Evolutionary conservation across 2,888 invertebrate species (phyloP).

Genomic region (Linnaemya vulpina): DNA sequence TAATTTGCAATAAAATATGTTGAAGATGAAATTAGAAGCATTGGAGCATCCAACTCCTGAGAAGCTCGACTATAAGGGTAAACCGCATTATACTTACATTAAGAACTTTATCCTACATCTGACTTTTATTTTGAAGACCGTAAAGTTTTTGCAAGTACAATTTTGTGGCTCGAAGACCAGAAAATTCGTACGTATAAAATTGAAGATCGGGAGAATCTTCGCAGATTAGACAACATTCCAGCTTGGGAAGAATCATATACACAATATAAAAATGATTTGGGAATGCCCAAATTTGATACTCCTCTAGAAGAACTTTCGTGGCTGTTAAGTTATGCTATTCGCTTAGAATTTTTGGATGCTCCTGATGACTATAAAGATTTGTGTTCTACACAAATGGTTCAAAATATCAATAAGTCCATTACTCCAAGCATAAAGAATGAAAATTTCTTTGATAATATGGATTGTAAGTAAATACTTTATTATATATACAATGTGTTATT

Average conservation of each 20-base stretch:
- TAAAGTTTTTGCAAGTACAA: conserved; percentile 89
- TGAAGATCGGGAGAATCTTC: conserved; percentile 90
- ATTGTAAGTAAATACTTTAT: conserved; percentile 86
- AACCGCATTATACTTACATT: conserved; percentile 70
- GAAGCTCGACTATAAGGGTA: conserved; percentile 89
- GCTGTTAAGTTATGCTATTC: conserved; percentile 92
- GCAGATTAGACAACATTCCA: conserved; percentile 86
- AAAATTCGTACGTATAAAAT: conserved; percentile 94
- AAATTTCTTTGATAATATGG: conserved; percentile 92
- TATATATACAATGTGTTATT: not conserved
- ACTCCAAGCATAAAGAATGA: conserved; percentile 90
- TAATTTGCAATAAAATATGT: conserved; percentile 85
- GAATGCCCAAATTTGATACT: conserved; percentile 87
- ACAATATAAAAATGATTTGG: conserved; percentile 89
- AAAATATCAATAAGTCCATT: conserved; percentile 85
- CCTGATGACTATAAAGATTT: conserved; percentile 88
- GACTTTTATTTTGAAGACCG: conserved; percentile 86
- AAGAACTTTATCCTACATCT: not conserved
- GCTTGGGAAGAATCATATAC: conserved; percentile 89
- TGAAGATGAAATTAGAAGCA: conserved; percentile 89
- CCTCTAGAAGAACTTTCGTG: conserved; percentile 91
- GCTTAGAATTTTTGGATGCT: conserved; percentile 91
- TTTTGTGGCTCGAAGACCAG: conserved; percentile 96
- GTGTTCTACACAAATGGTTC: conserved; percentile 85
- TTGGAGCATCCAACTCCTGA: conserved; percentile 90